A percentile compares a stretch with the other conserved stretches of the same genome.
phyloP scores from a whole-genome alignment of 2,113 vertebrate species.

The Oryzias celebensis region DNA sequence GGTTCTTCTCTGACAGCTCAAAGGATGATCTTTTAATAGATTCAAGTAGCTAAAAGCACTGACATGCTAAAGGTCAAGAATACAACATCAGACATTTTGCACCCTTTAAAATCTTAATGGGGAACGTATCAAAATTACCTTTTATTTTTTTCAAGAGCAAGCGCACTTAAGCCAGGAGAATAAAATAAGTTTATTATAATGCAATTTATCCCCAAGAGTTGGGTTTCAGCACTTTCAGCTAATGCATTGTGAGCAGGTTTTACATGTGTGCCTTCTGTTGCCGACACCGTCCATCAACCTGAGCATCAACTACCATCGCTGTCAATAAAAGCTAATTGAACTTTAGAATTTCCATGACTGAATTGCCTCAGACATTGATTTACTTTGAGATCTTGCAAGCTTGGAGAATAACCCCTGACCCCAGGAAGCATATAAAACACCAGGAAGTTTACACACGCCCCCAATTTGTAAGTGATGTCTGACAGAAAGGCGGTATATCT shows the following conservation, averaged over 20 bases:
- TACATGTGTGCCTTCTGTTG: slow-evolving; percentile 15
- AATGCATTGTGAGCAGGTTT: slow-evolving; percentile 22
- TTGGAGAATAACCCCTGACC: slow-evolving; percentile 57
- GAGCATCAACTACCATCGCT: slow-evolving; percentile 33
- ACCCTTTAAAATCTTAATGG: neutral
- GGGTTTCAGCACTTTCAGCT: slow-evolving; percentile 15
- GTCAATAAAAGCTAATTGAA: slow-evolving; percentile 56
- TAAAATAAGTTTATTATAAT: neutral
- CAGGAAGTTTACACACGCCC: slow-evolving; percentile 71
- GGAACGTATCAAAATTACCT: neutral
- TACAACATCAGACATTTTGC: neutral
- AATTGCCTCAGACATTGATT: slow-evolving; percentile 60
- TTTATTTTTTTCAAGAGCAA: no score
- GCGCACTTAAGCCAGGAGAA: neutral
- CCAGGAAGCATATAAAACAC: slow-evolving; percentile 71
- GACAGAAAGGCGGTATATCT: slow-evolving; percentile 28
- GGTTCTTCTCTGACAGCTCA: no score
- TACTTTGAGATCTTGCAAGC: slow-evolving; percentile 65
- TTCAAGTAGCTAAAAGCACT: no score
- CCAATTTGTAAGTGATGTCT: slow-evolving; percentile 50
- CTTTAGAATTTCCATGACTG: slow-evolving; percentile 47
- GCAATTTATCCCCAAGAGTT: slow-evolving; percentile 11
- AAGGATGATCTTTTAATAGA: no score
- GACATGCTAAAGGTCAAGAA: no score
- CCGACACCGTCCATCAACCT: slow-evolving; percentile 52